Conservation (phyloP, 2,113 vertebrate genomes). For the Hippopotamus amphibius region DNA sequence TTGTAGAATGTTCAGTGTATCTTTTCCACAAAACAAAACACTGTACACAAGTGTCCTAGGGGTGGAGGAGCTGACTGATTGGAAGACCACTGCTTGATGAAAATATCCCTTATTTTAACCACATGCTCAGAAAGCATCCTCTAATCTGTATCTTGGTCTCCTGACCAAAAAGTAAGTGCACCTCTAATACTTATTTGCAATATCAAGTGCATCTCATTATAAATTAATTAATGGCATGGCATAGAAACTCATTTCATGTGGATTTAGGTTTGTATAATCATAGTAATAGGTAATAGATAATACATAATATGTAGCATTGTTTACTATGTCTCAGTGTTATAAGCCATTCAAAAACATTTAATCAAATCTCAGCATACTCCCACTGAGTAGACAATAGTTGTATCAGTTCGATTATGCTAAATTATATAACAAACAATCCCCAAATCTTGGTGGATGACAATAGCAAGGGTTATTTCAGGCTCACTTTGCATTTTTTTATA, state of each 20-base stretch:
- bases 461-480: background rate
- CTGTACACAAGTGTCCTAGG: background rate
- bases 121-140: background rate
- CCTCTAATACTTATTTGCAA: background rate
- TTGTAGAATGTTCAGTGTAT: background rate
- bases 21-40: background rate
- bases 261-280: background rate
- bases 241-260: background rate
- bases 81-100: background rate
- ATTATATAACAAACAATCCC: background rate
- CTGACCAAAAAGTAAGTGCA: background rate
- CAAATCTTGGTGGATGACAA: background rate
- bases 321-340: background rate
- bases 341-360: background rate
- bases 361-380: background rate
- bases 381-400: background rate
- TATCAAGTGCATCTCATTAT: background rate
- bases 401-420: background rate
- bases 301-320: background rate
- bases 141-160: background rate
- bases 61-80: background rate
- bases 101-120: background rate
- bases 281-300: background rate
- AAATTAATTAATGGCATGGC: background rate
- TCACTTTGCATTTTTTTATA: background rate